Conservation (phyloP, 2,888 invertebrate genomes). For the Polymixis flavicincta region DNA sequence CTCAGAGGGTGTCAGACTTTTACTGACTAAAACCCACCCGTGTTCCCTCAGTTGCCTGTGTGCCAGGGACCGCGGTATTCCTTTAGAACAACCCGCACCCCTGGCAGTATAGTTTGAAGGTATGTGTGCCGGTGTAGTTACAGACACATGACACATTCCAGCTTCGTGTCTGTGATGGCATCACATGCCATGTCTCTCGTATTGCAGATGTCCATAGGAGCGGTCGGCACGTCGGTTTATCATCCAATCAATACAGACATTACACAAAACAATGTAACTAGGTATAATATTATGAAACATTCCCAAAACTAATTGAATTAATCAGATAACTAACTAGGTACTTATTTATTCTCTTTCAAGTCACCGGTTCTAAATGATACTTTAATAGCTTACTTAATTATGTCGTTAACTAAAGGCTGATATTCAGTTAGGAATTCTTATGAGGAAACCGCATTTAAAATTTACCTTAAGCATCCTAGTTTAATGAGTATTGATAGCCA, state of each 20-base stretch:
- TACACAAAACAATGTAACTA: not conserved
- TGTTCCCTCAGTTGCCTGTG: too few relatives aligned
- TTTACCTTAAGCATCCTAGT: not conserved
- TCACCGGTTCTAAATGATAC: conserved; percentile 22
- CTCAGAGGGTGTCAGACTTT: too few relatives aligned
- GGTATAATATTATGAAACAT: conserved; percentile 1
- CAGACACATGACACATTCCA: too few relatives aligned
- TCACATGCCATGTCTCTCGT: too few relatives aligned
- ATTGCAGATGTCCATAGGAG: too few relatives aligned
- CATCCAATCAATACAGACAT: not conserved
- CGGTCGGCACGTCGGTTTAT: too few relatives aligned
- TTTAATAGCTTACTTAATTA: conserved; percentile 22
- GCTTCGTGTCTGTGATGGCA: too few relatives aligned
- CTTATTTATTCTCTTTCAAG: conserved; percentile 1
- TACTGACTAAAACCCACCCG: too few relatives aligned
- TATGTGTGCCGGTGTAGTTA: too few relatives aligned
- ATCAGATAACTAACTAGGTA: conserved; percentile 4
- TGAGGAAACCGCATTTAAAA: not conserved
- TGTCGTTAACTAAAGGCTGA: conserved; percentile 18
- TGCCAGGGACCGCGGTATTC: too few relatives aligned
- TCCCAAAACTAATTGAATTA: not conserved
- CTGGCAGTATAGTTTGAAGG: too few relatives aligned
- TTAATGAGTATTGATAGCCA: not conserved
- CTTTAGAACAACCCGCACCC: too few relatives aligned
- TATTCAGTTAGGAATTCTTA: conserved; percentile 6